phyloP scores from a whole-genome alignment of 1,140 invertebrate species.

The Bradysia coprophila region DNA sequence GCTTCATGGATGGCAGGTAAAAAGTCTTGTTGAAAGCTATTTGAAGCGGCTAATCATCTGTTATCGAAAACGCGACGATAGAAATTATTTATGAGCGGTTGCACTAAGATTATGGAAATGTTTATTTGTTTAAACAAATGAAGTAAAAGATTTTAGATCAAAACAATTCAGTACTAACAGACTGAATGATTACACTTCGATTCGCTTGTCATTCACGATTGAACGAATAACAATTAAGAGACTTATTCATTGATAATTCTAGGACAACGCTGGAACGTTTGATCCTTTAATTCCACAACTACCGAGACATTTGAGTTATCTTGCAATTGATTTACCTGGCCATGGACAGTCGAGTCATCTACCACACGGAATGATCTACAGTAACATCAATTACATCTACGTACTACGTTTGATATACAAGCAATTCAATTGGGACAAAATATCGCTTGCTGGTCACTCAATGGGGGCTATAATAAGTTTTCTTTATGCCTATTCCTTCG shows the following conservation, averaged over 20 bases:
- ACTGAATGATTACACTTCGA: no score
- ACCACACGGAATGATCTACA: background rate
- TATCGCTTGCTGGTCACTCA: slow-evolving; percentile 38
- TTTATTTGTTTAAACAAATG: no score
- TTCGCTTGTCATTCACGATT: no score
- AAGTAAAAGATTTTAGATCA: no score
- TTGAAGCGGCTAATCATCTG: no score
- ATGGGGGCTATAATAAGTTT: slow-evolving; percentile 32
- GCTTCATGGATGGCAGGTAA: slow-evolving; percentile 51
- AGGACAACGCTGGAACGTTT: slow-evolving; percentile 49
- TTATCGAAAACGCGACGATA: no score
- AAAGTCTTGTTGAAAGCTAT: no score
- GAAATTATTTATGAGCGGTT: no score
- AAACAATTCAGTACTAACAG: no score
- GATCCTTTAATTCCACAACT: slow-evolving; percentile 37
- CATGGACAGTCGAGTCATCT: slow-evolving; percentile 1
- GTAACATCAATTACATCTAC: slow-evolving; percentile 9
- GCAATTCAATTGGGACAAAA: slow-evolving; percentile 30
- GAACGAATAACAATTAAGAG: no score
- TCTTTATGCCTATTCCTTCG: slow-evolving; percentile 29
- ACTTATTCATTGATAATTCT: no score
- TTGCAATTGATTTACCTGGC: slow-evolving; percentile 41
- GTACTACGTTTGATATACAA: background rate
- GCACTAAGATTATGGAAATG: background rate
- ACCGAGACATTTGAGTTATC: slow-evolving; percentile 29